Percentiles rank a stretch among this genome's conserved stretches.
phyloP scores from a whole-genome alignment of 2,888 invertebrate species.

The Balanococcus diminutus region DNA sequence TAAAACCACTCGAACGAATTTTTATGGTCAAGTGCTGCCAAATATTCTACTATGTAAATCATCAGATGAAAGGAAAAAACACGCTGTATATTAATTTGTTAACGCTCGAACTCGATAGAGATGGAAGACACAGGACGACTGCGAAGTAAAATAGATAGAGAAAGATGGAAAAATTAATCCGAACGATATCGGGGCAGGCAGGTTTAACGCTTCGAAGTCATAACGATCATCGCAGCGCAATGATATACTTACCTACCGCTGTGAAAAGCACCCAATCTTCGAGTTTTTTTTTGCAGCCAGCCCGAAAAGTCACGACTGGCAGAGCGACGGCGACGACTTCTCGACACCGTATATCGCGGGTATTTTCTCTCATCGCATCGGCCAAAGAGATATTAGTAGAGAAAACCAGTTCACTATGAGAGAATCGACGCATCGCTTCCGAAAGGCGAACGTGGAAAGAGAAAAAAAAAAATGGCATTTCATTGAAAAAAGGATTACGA shows the following conservation, averaged over 20 bases:
- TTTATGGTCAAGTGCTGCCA: not conserved
- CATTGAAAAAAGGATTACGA: slow-evolving; percentile 32
- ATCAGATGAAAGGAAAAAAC: not conserved
- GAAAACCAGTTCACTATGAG: not conserved
- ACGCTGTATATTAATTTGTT: not conserved
- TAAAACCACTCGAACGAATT: not conserved
- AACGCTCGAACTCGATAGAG: not conserved
- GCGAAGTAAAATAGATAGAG: not conserved
- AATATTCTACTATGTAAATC: not conserved
- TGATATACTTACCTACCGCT: not conserved
- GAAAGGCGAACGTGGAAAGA: not conserved
- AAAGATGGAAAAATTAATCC: not conserved
- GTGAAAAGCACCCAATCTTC: not conserved
- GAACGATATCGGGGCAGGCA: not conserved
- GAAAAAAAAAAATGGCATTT: not conserved
- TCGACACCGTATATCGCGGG: no score
- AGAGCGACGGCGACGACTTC: no score
- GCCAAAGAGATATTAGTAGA: not conserved
- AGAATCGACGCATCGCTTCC: not conserved
- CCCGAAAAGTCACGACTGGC: not conserved
- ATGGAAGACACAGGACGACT: no score
- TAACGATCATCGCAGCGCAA: not conserved
- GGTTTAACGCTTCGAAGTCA: not conserved
- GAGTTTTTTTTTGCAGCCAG: not conserved
- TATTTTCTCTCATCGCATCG: not conserved